These are phyloP conservation scores for Uloborus diversus DNA, from an alignment of 1,140 invertebrate genomes.

Conservation along the genomic window DNA sequence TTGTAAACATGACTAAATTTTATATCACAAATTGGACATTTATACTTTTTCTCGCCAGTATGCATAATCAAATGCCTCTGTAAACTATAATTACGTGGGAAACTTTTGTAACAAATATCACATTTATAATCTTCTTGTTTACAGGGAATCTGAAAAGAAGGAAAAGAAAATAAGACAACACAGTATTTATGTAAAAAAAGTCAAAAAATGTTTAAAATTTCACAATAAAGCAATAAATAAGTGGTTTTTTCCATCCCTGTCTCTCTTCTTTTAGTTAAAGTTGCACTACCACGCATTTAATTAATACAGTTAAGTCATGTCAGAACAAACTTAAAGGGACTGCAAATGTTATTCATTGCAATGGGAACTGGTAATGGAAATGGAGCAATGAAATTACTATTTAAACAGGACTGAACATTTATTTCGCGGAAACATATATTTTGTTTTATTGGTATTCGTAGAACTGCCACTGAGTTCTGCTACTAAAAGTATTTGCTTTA, in stretches of 20 bases:
- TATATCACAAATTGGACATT: conserved; percentile 65
- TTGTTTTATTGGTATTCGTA: no score
- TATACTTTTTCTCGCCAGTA: conserved; percentile 65
- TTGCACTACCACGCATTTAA: no score
- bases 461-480: no score
- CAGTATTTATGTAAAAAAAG: background rate
- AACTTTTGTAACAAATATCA: conserved; percentile 64
- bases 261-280: no score
- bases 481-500: no score
- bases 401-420: no score
- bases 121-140: conserved; percentile 57
- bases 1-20: conserved; percentile 67
- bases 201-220: background rate
- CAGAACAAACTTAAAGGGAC: background rate
- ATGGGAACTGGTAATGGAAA: background rate
- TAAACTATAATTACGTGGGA: conserved; percentile 67
- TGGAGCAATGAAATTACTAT: no score
- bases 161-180: background rate
- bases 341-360: background rate
- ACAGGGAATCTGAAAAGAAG: conserved; percentile 36
- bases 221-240: no score
- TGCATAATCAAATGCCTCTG: conserved; percentile 66
- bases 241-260: no score
- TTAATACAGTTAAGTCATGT: background rate
- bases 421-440: no score